Percentiles rank a stretch among this genome's conserved stretches.
phyloP scores from a whole-genome alignment of 1,140 invertebrate genomes.

The Subanguina moxae region DNA sequence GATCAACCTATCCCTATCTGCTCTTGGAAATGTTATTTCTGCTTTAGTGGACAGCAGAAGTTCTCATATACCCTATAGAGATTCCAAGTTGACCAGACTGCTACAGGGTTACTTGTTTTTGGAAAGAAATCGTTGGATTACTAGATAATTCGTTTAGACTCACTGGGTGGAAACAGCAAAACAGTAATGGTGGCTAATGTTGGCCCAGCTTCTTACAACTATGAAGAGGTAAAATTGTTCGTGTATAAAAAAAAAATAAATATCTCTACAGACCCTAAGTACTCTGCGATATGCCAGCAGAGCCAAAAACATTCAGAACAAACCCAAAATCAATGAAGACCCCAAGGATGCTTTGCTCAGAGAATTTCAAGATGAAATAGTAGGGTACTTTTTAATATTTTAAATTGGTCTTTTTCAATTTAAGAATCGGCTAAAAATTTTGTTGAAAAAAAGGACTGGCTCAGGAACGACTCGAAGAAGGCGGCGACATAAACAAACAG shows the following conservation, averaged over 20 bases:
- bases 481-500: background rate
- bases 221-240: slow-evolving; percentile 66
- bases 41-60: slow-evolving; percentile 78
- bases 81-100: slow-evolving; percentile 85
- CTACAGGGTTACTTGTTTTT: slow-evolving; percentile 69
- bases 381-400: background rate
- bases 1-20: slow-evolving; percentile 88
- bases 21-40: slow-evolving; percentile 89
- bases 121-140: background rate
- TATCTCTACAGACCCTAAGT: slow-evolving; percentile 72
- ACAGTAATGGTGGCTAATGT: slow-evolving; percentile 90
- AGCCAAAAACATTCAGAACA: slow-evolving; percentile 93
- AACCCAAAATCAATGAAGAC: slow-evolving; percentile 89
- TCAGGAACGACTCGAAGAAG: slow-evolving; percentile 37
- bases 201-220: slow-evolving; percentile 89
- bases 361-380: slow-evolving; percentile 70
- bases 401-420: background rate
- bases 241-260: background rate
- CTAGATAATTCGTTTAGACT: slow-evolving; percentile 67
- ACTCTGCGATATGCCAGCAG: slow-evolving; percentile 85
- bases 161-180: slow-evolving; percentile 87
- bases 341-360: slow-evolving; percentile 82
- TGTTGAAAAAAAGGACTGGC: slow-evolving; percentile 60
- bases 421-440: slow-evolving; percentile 15
- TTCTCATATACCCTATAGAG: slow-evolving; percentile 82